These are phyloP conservation scores for rat (Rattus norvegicus) DNA, from an alignment of 2,113 vertebrate genomes.

Conservation along the genomic window DNA sequence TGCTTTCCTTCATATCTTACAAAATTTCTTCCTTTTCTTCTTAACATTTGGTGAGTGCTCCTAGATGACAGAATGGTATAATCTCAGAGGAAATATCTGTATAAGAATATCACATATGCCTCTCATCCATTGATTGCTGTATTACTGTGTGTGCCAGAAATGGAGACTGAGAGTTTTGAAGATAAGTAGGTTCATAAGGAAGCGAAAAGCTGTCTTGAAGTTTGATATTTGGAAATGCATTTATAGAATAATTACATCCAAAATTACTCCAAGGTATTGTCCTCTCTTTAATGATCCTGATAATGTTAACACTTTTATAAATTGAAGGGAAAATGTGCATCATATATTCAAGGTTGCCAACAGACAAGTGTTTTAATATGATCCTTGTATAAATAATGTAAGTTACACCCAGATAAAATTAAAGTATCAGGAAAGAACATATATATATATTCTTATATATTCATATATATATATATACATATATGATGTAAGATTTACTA, in stretches of 20 bases:
- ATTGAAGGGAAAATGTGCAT: neutral
- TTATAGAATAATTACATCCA: no score
- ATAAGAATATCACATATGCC: neutral
- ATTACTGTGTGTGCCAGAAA: neutral
- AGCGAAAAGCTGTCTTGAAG: no score
- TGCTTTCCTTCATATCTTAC: neutral
- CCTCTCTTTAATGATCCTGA: neutral
- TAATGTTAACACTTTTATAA: neutral
- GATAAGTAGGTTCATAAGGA: no score
- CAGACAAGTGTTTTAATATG: neutral
- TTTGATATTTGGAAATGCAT: no score
- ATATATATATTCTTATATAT: no score
- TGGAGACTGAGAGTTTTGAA: neutral
- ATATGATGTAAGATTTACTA: no score
- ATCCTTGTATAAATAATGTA: neutral
- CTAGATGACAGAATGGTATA: neutral
- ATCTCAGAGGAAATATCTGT: neutral
- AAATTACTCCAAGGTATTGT: neutral
- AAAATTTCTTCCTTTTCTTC: neutral
- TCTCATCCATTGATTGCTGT: neutral
- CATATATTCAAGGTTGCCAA: neutral
- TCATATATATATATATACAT: no score
- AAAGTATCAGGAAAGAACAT: neutral
- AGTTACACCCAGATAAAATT: neutral
- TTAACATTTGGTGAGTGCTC: neutral